Base-by-base conservation (phyloP, 2,113 vertebrate genomes). In the Theropithecus gelada region DNA sequence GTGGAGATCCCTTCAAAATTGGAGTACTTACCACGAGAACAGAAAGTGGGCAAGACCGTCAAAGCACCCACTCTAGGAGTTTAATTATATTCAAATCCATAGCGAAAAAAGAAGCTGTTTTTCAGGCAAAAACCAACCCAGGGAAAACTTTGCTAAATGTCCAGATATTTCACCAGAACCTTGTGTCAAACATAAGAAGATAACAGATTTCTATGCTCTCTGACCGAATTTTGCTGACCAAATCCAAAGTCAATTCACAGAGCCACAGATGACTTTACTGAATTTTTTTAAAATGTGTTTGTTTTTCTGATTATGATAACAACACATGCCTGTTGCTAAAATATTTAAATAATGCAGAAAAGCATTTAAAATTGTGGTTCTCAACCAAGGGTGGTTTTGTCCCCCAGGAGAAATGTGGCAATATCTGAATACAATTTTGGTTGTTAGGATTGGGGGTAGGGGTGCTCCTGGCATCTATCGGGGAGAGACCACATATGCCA, bases 251-350 rank as follows among this genome's bases (percentile, higher is more conserved):
- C 92, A 76, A 59, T 57, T 86, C 38, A 40, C 38, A 75, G 91
- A 94, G 78, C 95, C 95, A 2, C 92, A 88, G 45, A 38, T 18
- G 95, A 35, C 57, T 88, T 75, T 6, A 38, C 89, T 10, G 70
- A 90, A 30, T 50, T 82, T 89, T 94, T 81, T 55, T 3, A 35
- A 90, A 78, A 52, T 61, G 68, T 95, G 94, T 97, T 96, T 96
- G 73, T 90, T 96, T 97, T 97, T 79, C 92, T 92, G 96, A 96
- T 96, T 94, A 68, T 86, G 97, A 88, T 93, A 94, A 94, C 81
- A 94, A 96, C 96, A 72, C 79, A 55, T 68, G 88, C 66, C 89
- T 94, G 45, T 83, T 87, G 80, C 75, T 91, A 72, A 98, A 92
- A 90, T 97, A 91, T 96, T 88, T 92, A 93, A 96, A 93, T 91